Percentiles rank a stretch among this genome's conserved stretches.
phyloP scores from a whole-genome alignment of 2,113 vertebrate species.

The Istiophorus platypterus region DNA sequence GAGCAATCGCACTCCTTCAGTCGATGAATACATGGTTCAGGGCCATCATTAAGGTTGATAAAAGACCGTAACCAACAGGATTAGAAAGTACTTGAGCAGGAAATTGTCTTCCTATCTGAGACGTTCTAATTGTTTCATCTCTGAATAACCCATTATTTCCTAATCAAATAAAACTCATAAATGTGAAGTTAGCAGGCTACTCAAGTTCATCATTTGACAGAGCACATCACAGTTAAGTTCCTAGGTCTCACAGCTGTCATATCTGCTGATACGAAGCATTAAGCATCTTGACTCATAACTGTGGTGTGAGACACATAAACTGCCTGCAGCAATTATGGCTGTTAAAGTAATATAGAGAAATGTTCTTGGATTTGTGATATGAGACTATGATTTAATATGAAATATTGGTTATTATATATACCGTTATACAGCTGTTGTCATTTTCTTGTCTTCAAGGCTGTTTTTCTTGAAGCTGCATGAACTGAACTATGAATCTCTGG shows the following conservation, averaged over 20 bases:
- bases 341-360: neutral
- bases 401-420: neutral
- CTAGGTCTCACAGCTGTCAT: conserved; percentile 26
- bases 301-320: conserved; percentile 40
- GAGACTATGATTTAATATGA: too few species aligned
- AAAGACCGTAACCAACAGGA: conserved; percentile 71
- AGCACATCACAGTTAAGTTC: neutral
- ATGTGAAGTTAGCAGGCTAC: conserved; percentile 18
- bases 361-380: neutral
- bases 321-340: neutral
- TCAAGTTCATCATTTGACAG: conserved; percentile 30
- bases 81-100: conserved; percentile 75
- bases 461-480: neutral
- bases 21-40: conserved; percentile 59
- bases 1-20: conserved; percentile 65
- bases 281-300: neutral
- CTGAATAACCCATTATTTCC: conserved; percentile 67
- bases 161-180: conserved; percentile 58
- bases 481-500: neutral
- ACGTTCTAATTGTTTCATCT: conserved; percentile 72
- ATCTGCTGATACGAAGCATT: neutral
- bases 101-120: conserved; percentile 69
- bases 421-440: neutral
- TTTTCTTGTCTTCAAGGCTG: neutral
- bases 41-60: conserved; percentile 75